Evolutionary conservation across 2,888 invertebrate genomes (phyloP), one percentile per base, ranked within the genome.

Genomic region (Chalcis sispes): DNA sequence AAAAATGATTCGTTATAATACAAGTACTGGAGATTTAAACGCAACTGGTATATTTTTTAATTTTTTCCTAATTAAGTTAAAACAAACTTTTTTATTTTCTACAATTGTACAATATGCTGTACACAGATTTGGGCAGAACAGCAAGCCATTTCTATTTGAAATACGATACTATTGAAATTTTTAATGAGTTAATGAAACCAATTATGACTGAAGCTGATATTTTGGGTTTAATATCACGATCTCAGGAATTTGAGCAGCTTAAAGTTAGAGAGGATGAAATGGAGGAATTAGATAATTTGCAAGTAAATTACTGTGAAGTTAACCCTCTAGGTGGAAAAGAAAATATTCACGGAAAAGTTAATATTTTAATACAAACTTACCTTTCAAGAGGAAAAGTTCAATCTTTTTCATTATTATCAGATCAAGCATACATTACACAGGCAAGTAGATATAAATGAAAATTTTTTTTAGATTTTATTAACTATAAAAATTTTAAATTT

Each of bases 71-170:
- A 18, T 18, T 48, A 65, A 25, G 15, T 29, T 15, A 48, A 27
- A 62, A 4, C 10, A 36, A 23, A 25, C n/a, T n/a, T n/a, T 58
- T 36, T 40, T 54, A 59, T 23, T 52, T n/a, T 56, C 7, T 5
- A 29, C 13, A 59, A 18, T 23, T 27, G 23, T 7, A 58, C 10
- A 48, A 29, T 4, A 54, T 61, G 52, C 36, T 58, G 1, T 54
- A 72, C 70, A 18, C 81, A 91, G 97, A 99, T 89, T 90, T 98
- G 79, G 99, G 99, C 0, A 92, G 99, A 71, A 99, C 97, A 15
- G 98, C 99, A 0, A 98, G 98, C 86, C 97, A 98, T 88, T 99
- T 95, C 90, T 99, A 99, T 89, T 96, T 99, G 77, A 98, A 98
- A 79, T 95, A 96, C 86, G 96, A 97, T 82, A 99, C 99, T 0